Evolutionary conservation across 2,797 vertebrate species (phyloP).

Genomic region (Hoplostethus atlanticus): DNA sequence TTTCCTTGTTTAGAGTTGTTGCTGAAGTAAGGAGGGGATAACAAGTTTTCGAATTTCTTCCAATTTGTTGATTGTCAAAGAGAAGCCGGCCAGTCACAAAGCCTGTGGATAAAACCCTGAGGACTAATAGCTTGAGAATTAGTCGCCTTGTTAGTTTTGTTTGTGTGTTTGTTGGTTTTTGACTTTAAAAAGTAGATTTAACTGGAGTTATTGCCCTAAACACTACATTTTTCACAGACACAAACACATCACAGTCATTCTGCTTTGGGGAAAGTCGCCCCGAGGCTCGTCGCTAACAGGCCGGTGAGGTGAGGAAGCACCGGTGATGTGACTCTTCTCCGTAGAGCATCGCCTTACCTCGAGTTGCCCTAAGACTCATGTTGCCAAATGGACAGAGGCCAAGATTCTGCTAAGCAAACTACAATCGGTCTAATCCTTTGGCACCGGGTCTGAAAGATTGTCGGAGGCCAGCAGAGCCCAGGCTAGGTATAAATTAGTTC

Average conservation of each 20-base stretch:
- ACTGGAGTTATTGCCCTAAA: too few species aligned
- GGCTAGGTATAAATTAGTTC: conserved; percentile 33
- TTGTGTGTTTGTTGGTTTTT: conserved; percentile 26
- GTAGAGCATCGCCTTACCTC: conserved; percentile 47
- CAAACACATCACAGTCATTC: too few species aligned
- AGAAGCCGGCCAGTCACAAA: conserved; percentile 50
- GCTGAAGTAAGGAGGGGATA: conserved; percentile 48
- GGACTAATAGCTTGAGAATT: conserved; percentile 58
- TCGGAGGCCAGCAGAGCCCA: conserved; percentile 57
- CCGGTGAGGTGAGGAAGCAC: conserved; percentile 10
- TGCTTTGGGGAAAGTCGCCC: conserved; percentile 13
- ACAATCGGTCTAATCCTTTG: conserved; percentile 67
- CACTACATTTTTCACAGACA: not conserved
- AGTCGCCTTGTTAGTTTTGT: conserved; percentile 44
- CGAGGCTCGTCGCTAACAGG: conserved; percentile 24
- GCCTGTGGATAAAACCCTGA: conserved; percentile 48
- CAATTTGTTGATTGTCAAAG: conserved; percentile 63
- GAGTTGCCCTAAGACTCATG: conserved; percentile 48
- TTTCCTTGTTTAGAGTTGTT: conserved; percentile 64
- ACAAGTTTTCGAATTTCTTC: conserved; percentile 64
- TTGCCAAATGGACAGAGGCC: conserved; percentile 63
- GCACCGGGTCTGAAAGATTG: conserved; percentile 43
- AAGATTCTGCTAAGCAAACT: conserved; percentile 63
- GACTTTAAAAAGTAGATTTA: not conserved
- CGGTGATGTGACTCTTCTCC: conserved; percentile 39